Conservation (phyloP, 1,140 invertebrate genomes). For the Neuroterus valhalla region DNA sequence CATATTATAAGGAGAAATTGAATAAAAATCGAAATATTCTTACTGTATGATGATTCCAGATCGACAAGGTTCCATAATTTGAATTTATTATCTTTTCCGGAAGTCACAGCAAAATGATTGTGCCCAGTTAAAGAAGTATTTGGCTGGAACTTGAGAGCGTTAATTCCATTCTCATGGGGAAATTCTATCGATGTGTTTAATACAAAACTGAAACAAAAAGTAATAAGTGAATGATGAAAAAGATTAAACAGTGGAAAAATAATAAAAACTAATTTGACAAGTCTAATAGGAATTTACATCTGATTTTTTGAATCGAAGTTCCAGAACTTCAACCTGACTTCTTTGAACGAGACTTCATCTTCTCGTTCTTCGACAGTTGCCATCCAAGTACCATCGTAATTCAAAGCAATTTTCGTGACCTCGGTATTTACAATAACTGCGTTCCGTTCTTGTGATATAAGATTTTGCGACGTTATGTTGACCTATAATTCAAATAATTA, state of each 20-base stretch:
- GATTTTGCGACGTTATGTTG: conserved; percentile 85
- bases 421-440: conserved; percentile 80
- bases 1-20: too few relatives aligned
- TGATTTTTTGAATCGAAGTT: conserved; percentile 79
- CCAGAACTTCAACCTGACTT: conserved; percentile 89
- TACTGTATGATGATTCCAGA: conserved; percentile 76
- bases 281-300: conserved; percentile 73
- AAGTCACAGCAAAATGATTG: conserved; percentile 78
- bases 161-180: conserved; percentile 81
- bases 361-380: conserved; percentile 84
- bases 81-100: conserved; percentile 82
- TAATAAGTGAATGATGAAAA: conserved; percentile 39
- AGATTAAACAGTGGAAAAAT: conserved; percentile 27
- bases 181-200: conserved; percentile 85
- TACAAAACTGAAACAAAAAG: conserved; percentile 76
- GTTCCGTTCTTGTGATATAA: conserved; percentile 79
- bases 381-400: conserved; percentile 83
- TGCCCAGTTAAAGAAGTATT: conserved; percentile 64
- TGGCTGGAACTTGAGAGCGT: conserved; percentile 80
- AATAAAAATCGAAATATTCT: conserved; percentile 35
- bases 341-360: conserved; percentile 76
- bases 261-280: neutral
- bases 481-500: conserved; percentile 75
- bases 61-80: conserved; percentile 83
- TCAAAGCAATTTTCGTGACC: conserved; percentile 82